phyloP scores from a whole-genome alignment of 2,113 vertebrate species.

The Bos javanicus region DNA sequence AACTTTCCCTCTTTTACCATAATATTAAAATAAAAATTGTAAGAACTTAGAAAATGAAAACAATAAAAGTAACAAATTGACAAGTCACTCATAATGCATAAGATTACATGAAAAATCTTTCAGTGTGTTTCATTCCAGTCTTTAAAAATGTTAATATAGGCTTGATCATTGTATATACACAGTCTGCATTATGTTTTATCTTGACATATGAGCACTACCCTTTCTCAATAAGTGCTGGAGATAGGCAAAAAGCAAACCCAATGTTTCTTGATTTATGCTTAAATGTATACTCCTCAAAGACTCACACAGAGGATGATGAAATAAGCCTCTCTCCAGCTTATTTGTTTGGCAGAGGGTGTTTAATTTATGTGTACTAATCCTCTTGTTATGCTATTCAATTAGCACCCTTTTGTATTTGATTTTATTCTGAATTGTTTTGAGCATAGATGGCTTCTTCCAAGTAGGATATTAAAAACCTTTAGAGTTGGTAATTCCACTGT shows the following conservation, averaged over 20 bases:
- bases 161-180: not conserved
- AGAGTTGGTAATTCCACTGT: not conserved
- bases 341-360: conserved; percentile 3
- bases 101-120: not conserved
- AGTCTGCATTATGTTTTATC: not conserved
- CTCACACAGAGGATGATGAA: not conserved
- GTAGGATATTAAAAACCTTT: not conserved
- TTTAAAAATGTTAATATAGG: not conserved
- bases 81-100: not conserved
- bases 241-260: not conserved
- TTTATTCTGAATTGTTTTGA: conserved; percentile 3
- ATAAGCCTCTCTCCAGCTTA: not conserved
- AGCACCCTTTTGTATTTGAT: not conserved
- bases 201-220: not conserved
- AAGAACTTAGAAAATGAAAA: conserved; percentile 3
- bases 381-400: not conserved
- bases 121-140: not conserved
- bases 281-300: not conserved
- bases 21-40: not conserved
- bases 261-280: not conserved
- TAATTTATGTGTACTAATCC: conserved; percentile 20
- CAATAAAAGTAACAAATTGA: not conserved
- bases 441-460: not conserved
- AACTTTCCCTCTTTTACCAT: not conserved
- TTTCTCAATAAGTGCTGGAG: not conserved